phyloP scores from a whole-genome alignment of 2,888 invertebrate genomes.

The Psylliodes chrysocephalus region DNA sequence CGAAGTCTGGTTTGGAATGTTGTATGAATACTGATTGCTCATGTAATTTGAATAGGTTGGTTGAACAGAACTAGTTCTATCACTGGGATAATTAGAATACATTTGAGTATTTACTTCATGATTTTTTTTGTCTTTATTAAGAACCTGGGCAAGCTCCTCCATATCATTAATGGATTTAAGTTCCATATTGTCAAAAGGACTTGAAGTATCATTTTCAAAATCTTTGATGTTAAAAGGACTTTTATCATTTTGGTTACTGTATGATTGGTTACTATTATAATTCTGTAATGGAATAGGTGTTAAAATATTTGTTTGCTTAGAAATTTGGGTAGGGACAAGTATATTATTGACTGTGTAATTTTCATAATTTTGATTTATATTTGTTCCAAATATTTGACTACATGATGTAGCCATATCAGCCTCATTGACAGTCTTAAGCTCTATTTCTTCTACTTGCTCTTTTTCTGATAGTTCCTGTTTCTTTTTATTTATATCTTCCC shows the following conservation, averaged over 20 bases:
- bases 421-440: constrained; percentile 42
- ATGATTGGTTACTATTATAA: constrained; percentile 39
- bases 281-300: constrained; percentile 62
- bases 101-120: constrained; percentile 30
- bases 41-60: constrained; percentile 36
- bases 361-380: constrained; percentile 43
- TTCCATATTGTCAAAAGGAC: constrained; percentile 94
- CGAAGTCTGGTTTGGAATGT: constrained; percentile 45
- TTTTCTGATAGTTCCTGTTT: constrained; percentile 41
- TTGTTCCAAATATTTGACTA: constrained; percentile 27
- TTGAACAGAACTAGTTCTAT: constrained; percentile 26
- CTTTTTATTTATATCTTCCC: constrained; percentile 56
- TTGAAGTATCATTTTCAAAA: constrained; percentile 91
- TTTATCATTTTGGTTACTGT: constrained; percentile 50
- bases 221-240: constrained; percentile 73
- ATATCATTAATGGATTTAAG: constrained; percentile 92
- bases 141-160: constrained; percentile 87
- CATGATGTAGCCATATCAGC: constrained; percentile 33
- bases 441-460: constrained; percentile 42
- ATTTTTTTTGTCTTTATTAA: constrained; percentile 61
- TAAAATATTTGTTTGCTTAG: constrained; percentile 61
- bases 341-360: constrained; percentile 46
- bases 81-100: constrained; percentile 37
- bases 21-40: constrained; percentile 44
- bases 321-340: constrained; percentile 55